These are phyloP conservation scores for Heliconius ethilla DNA, from an alignment of 2,888 invertebrate genomes.

Conservation along the genomic window DNA sequence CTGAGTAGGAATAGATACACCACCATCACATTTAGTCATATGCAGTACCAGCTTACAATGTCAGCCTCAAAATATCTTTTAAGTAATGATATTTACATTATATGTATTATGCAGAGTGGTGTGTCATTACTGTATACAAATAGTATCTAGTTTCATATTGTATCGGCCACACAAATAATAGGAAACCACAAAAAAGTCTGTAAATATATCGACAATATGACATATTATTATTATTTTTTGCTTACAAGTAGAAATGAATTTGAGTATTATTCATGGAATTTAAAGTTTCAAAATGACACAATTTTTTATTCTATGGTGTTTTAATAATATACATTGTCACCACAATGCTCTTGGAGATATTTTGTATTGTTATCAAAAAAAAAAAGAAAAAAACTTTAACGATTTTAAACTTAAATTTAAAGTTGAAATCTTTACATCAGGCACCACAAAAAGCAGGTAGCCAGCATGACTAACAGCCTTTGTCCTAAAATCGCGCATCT, in stretches of 20 bases:
- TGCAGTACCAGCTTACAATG: no score
- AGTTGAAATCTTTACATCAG: neutral
- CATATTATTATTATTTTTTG: no score
- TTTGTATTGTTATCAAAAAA: neutral
- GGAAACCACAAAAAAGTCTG: no score
- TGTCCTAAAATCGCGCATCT: conserved; percentile 74
- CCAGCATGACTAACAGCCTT: conserved; percentile 72
- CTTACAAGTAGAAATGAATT: no score
- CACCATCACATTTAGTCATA: neutral
- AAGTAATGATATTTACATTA: neutral
- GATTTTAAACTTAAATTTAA: no score
- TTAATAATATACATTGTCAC: neutral
- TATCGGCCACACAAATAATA: no score
- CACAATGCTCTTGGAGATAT: neutral
- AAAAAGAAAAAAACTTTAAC: neutral
- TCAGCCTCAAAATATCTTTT: neutral
- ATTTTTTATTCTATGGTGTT: neutral
- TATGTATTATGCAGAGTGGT: no score
- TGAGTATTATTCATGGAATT: neutral
- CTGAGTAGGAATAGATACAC: neutral
- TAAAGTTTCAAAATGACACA: neutral
- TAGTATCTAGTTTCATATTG: no score
- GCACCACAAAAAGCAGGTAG: conserved; percentile 69
- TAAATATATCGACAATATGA: no score
- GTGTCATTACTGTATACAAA: no score